These are phyloP conservation scores for Desmophyllum pertusum DNA, from an alignment of 92 coral and sea anemone genomes.

Conservation along the genomic window DNA sequence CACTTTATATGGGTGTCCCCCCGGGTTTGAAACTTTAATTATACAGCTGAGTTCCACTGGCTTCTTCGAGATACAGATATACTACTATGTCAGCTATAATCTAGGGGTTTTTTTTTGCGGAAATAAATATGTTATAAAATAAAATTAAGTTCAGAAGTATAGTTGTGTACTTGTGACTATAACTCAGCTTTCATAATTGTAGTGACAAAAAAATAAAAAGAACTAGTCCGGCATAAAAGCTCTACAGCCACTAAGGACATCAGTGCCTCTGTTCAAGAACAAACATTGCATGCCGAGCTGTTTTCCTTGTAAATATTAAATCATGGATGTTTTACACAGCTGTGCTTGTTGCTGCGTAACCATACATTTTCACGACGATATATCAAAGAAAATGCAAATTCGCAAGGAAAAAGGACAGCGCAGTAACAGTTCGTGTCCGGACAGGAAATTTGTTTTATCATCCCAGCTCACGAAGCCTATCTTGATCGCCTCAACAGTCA, in stretches of 20 bases:
- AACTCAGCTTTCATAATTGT: too few relatives aligned
- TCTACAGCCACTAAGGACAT: not conserved
- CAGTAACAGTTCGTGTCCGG: not conserved
- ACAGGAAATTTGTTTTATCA: not conserved
- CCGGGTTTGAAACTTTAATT: too few relatives aligned
- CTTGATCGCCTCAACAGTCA: not conserved
- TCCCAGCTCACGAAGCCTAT: not conserved
- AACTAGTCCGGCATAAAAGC: too few relatives aligned
- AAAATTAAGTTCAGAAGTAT: too few relatives aligned
- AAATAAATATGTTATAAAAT: too few relatives aligned
- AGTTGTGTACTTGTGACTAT: too few relatives aligned
- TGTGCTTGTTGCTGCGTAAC: slow-evolving; percentile 43
- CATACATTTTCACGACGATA: not conserved
- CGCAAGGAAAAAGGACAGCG: not conserved
- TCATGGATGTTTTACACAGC: slow-evolving; percentile 59
- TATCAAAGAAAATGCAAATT: slow-evolving; percentile 18
- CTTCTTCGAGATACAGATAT: too few relatives aligned
- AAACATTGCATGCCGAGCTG: not conserved
- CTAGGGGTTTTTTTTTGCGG: too few relatives aligned
- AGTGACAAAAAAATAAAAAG: too few relatives aligned
- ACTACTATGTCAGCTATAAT: too few relatives aligned
- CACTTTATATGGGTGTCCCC: too few relatives aligned
- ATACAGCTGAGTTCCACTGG: too few relatives aligned
- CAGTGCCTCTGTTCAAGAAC: not conserved
- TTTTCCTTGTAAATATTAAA: slow-evolving; percentile 27